These are phyloP conservation scores for Asarcornis scutulata DNA, from an alignment of 2,113 vertebrate genomes.

Conservation along the genomic window DNA sequence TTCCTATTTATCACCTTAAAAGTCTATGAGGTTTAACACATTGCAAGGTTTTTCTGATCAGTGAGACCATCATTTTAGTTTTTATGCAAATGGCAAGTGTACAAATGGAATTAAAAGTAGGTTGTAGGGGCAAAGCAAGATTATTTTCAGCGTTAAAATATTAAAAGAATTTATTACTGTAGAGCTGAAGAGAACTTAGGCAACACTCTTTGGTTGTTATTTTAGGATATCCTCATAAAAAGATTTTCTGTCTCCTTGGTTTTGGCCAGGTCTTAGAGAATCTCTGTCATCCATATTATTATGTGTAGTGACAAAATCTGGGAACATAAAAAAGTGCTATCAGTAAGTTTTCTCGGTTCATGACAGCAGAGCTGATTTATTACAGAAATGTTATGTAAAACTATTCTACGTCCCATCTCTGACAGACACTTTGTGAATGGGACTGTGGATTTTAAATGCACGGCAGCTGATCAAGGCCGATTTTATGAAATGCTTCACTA, in stretches of 20 bases:
- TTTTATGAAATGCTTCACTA: background rate
- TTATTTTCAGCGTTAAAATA: conserved; percentile 33
- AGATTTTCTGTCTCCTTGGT: background rate
- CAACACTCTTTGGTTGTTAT: background rate
- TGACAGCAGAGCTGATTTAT: conserved; percentile 3
- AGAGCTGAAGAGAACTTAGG: background rate
- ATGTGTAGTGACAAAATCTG: background rate
- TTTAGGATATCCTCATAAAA: background rate
- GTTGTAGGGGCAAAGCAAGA: background rate
- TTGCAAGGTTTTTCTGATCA: background rate
- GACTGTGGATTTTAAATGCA: background rate
- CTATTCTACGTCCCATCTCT: background rate
- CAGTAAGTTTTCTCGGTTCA: background rate
- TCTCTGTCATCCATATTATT: background rate
- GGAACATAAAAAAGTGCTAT: background rate
- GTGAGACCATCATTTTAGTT: background rate
- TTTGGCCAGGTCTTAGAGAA: background rate
- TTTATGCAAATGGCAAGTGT: background rate
- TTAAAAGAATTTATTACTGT: background rate
- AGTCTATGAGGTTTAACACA: background rate
- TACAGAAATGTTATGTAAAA: background rate
- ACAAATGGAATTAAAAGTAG: conserved; percentile 3
- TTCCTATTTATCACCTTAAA: background rate
- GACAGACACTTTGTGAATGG: background rate
- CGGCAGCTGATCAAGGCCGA: background rate